Percentiles rank a stretch among this genome's conserved stretches.
Conservation (phyloP, 2,797 vertebrate species). For the Pipistrellus kuhlii region DNA sequence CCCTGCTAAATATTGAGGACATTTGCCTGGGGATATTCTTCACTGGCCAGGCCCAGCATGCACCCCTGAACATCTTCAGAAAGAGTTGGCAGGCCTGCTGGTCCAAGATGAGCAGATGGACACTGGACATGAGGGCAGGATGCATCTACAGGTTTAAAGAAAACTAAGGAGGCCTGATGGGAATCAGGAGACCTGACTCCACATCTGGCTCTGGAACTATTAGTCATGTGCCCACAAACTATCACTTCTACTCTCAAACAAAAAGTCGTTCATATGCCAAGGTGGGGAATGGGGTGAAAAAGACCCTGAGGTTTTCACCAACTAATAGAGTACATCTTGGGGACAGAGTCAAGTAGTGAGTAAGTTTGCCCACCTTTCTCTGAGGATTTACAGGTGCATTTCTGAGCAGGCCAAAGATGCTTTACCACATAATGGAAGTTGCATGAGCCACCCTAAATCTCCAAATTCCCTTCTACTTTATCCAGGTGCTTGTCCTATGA, state of each 20-base stretch:
- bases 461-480: neutral
- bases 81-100: neutral
- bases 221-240: neutral
- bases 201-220: neutral
- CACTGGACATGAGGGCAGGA: neutral
- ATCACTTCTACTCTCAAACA: neutral
- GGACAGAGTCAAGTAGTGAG: neutral
- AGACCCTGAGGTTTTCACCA: neutral
- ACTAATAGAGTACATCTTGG: neutral
- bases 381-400: neutral
- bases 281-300: neutral
- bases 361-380: neutral
- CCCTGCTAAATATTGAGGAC: neutral
- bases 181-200: neutral
- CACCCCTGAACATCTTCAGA: neutral
- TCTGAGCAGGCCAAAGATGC: neutral
- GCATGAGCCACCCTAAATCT: neutral
- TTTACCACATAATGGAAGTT: neutral
- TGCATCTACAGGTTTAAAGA: neutral
- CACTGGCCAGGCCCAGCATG: neutral
- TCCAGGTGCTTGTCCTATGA: neutral
- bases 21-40: neutral
- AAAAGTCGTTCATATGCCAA: neutral
- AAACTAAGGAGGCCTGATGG: neutral
- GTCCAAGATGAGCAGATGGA: neutral